phyloP scores from a whole-genome alignment of 2,888 invertebrate species.

The Oegoconia quadripuncta region DNA sequence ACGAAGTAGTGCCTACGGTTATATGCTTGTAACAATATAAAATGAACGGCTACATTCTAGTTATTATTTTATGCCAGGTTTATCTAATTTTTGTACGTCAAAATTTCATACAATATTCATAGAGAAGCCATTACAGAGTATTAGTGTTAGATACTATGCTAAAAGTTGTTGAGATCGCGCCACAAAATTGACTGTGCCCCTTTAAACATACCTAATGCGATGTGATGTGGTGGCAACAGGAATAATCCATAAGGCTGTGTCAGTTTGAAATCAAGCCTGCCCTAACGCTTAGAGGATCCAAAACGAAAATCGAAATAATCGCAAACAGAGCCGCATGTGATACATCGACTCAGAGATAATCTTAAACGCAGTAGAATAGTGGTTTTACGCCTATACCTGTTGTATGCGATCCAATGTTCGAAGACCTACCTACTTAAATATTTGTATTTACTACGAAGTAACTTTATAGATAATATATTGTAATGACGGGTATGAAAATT shows the following conservation, averaged over 20 bases:
- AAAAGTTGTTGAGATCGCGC: background rate
- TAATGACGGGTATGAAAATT: conserved; percentile 64
- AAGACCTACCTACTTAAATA: conserved; percentile 26
- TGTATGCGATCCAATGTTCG: conserved; percentile 30
- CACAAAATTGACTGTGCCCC: background rate
- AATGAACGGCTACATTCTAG: conserved; percentile 41
- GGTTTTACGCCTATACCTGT: conserved; percentile 14
- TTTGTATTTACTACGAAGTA: conserved; percentile 70
- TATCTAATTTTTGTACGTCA: conserved; percentile 35
- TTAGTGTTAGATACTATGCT: background rate
- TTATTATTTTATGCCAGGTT: conserved; percentile 38
- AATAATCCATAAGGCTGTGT: conserved; percentile 50
- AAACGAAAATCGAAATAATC: no score
- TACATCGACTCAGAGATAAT: background rate
- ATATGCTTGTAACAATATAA: conserved; percentile 70
- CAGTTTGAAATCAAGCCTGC: conserved; percentile 50
- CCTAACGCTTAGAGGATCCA: conserved; percentile 32
- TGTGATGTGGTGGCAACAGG: background rate
- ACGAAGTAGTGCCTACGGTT: conserved; percentile 82
- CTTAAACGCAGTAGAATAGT: conserved; percentile 5
- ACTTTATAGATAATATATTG: conserved; percentile 72
- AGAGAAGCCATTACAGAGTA: background rate
- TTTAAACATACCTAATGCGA: background rate
- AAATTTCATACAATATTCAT: conserved; percentile 13
- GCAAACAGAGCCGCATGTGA: conserved; percentile 19